Conservation (phyloP, 2,113 vertebrate species). For the Eulacestoma nigropectus region DNA sequence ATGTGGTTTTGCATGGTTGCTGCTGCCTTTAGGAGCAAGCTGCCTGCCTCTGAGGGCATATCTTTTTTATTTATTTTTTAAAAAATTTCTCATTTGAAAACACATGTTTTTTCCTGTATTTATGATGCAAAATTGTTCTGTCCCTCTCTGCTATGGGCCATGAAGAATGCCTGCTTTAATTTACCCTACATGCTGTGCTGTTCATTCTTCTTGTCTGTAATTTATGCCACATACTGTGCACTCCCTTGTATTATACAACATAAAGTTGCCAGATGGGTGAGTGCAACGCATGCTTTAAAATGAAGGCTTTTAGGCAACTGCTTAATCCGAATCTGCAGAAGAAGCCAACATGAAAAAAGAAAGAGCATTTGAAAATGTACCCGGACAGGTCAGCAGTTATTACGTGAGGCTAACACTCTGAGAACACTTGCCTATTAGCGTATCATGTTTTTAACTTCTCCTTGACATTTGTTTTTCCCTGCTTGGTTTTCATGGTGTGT, state of each 20-base stretch:
- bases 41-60: background rate
- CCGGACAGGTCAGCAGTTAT: background rate
- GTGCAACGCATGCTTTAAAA: slow-evolving; percentile 29
- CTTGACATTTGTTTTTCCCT: background rate
- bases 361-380: slow-evolving; percentile 14
- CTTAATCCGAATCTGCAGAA: slow-evolving; percentile 11
- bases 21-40: slow-evolving; percentile 1
- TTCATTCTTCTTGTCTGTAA: slow-evolving; percentile 63
- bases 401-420: background rate
- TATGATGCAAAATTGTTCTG: slow-evolving; percentile 47
- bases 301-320: slow-evolving; percentile 44
- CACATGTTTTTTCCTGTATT: slow-evolving; percentile 40
- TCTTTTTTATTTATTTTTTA: background rate
- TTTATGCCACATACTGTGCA: slow-evolving; percentile 60
- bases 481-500: background rate
- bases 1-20: background rate
- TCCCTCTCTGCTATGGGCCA: slow-evolving; percentile 38
- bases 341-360: slow-evolving; percentile 20
- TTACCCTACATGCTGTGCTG: slow-evolving; percentile 53
- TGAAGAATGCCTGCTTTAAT: slow-evolving; percentile 52
- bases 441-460: background rate
- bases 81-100: background rate
- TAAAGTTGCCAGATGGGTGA: slow-evolving; percentile 63
- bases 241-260: slow-evolving; percentile 58
- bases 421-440: slow-evolving; percentile 7